Evolutionary conservation across 2,797 vertebrate genomes (phyloP).

Genomic region (Girardinus metallicus): DNA sequence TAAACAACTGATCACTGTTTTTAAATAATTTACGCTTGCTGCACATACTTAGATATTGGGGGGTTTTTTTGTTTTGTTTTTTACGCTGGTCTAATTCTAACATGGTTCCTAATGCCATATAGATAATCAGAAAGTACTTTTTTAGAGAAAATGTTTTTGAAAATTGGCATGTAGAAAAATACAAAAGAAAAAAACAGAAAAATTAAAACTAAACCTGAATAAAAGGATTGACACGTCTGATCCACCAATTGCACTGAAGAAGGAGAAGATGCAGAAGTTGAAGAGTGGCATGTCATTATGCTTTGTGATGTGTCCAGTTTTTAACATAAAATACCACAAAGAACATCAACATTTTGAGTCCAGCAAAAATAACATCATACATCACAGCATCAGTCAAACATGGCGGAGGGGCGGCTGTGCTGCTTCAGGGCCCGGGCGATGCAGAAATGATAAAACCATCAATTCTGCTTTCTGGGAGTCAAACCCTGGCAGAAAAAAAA

Average conservation of each 20-base stretch:
- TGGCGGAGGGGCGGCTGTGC: neutral
- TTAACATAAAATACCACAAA: constrained; percentile 60
- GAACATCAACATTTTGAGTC: constrained; percentile 40
- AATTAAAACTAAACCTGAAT: constrained; percentile 35
- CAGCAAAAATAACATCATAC: neutral
- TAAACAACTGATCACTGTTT: too few relatives aligned
- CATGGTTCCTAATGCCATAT: too few relatives aligned
- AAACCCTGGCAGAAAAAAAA: neutral
- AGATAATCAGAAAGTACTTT: too few relatives aligned
- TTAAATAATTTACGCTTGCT: too few relatives aligned
- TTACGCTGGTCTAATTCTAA: too few relatives aligned
- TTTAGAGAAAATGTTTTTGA: neutral
- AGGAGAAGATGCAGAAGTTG: neutral
- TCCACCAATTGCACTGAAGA: neutral
- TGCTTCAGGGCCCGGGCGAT: neutral
- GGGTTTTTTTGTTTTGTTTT: too few relatives aligned
- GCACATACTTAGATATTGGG: too few relatives aligned
- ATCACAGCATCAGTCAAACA: neutral
- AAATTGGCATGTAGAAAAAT: neutral
- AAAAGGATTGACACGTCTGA: constrained; percentile 24
- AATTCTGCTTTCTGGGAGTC: neutral
- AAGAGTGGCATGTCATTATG: constrained; percentile 8
- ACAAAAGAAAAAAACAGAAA: constrained; percentile 11
- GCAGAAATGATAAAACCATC: neutral
- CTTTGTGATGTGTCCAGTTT: constrained; percentile 55